These are phyloP conservation scores for Tympanuchus pallidicinctus DNA, from an alignment of 2,113 vertebrate genomes.

Conservation along the genomic window DNA sequence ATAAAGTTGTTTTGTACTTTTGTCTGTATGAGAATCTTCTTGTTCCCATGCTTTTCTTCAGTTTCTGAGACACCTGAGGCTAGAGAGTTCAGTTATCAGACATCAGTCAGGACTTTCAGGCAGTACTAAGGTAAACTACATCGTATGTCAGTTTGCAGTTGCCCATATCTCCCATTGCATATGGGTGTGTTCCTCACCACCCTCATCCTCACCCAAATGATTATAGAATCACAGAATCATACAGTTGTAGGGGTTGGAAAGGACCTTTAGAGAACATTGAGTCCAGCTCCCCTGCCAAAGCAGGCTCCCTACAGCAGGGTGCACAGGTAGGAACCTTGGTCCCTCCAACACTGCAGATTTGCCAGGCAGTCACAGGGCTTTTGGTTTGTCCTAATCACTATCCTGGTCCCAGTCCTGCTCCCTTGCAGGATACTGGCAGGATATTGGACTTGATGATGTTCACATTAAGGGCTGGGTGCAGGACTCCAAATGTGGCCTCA, in stretches of 20 bases:
- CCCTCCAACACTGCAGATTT: neutral
- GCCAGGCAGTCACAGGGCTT: accelerated
- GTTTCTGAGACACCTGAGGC: accelerated
- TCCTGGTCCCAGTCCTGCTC: neutral
- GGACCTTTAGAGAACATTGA: too few relatives aligned
- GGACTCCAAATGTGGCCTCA: too few relatives aligned
- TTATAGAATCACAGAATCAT: too few relatives aligned
- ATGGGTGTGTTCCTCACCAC: neutral
- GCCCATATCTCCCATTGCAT: neutral
- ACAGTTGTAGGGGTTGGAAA: too few relatives aligned
- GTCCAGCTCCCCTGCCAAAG: too few relatives aligned
- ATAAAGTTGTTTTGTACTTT: accelerated
- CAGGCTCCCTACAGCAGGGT: too few relatives aligned
- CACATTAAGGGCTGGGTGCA: neutral
- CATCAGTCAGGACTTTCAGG: neutral
- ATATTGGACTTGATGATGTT: too few relatives aligned
- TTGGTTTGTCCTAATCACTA: neutral
- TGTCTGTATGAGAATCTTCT: neutral
- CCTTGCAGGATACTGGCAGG: neutral
- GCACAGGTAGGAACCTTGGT: neutral
- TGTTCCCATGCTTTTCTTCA: neutral
- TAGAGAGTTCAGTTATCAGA: neutral
- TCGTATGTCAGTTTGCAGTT: neutral
- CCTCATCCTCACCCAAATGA: neutral
- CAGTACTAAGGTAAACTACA: neutral